A percentile compares a stretch with the other conserved stretches of the same genome.
phyloP scores from a whole-genome alignment of 1,140 invertebrate species.

The Drosophila orena region DNA sequence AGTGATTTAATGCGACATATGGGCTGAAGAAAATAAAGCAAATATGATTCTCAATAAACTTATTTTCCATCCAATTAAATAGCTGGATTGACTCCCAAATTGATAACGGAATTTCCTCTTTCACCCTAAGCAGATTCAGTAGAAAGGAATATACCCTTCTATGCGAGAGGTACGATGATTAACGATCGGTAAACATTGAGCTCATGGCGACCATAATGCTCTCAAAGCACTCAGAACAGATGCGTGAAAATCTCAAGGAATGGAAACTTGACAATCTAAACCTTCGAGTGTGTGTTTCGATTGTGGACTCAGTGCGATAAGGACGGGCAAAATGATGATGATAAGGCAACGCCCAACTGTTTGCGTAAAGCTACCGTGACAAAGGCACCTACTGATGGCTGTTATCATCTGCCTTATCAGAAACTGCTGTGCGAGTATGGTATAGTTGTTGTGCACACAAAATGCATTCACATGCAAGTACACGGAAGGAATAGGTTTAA shows the following conservation, averaged over 20 bases:
- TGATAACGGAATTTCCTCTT: neutral
- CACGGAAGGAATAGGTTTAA: neutral
- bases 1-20: neutral
- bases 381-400: constrained; percentile 20
- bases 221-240: constrained; percentile 9
- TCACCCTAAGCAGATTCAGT: neutral
- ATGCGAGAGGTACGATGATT: constrained; percentile 5
- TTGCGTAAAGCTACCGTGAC: constrained; percentile 35
- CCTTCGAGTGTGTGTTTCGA: constrained; percentile 22
- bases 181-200: constrained; percentile 3
- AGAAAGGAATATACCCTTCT: constrained; percentile 4
- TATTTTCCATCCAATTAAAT: neutral
- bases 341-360: constrained; percentile 32
- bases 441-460: constrained; percentile 60
- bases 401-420: constrained; percentile 46
- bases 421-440: constrained; percentile 43
- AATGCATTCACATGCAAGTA: constrained; percentile 18
- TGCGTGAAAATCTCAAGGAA: constrained; percentile 18
- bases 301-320: constrained; percentile 30
- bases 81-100: neutral
- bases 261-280: constrained; percentile 21
- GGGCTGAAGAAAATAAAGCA: neutral
- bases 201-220: constrained; percentile 5
- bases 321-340: constrained; percentile 35
- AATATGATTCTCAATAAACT: neutral